Evolutionary conservation across 2,888 invertebrate genomes (phyloP), one percentile per base, ranked within the genome.

Genomic region (Leucania comma): DNA sequence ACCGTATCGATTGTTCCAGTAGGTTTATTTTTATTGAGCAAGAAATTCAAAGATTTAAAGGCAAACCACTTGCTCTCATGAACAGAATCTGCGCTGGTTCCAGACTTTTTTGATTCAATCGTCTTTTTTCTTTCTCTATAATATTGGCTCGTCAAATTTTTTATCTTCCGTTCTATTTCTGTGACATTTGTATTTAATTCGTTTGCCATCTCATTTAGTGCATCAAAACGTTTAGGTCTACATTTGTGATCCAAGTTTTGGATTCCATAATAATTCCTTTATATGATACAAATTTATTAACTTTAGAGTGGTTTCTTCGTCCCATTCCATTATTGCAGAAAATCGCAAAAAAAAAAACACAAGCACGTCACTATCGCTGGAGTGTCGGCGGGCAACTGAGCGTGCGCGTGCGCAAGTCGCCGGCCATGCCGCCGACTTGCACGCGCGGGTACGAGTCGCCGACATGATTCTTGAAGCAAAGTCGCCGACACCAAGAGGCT

Each of bases 101-200:
- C 38, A 38, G 38, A 38, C 38, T 38, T 38, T 38, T 38, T 38
- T 38, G 38, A 38, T 38, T 38, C 38, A 38, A 38, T 38, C 38
- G 38, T 38, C 38, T 38, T 38, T 38, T 38, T 38, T 38, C 38
- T 38, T 38, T 38, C 38, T 50, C 50, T 50, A 50, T 50, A 50
- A 50, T 50, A 50, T 50, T 50, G 50, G 50, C 50, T 50, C 50
- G 50, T 50, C 50, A 50, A 50, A 50, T 50, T 50, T 50, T 50
- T 50, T 50, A 50, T 50, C 50, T 50, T 50, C 50, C 50, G 50
- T 50, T 50, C 50, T 50, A 50, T 50, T 50, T 50, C 50, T 50
- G 50, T 50, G 50, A 50, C 50, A 50, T 50, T 50, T 50, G 50
- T 50, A 50, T 50, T 50, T 50, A 50, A 50, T 50, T 50, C 50